A percentile compares a stretch with the other conserved stretches of the same genome.
These are phyloP conservation scores for Antechinus flavipes DNA, from an alignment of 2,113 vertebrate genomes.

Conservation along the genomic window DNA sequence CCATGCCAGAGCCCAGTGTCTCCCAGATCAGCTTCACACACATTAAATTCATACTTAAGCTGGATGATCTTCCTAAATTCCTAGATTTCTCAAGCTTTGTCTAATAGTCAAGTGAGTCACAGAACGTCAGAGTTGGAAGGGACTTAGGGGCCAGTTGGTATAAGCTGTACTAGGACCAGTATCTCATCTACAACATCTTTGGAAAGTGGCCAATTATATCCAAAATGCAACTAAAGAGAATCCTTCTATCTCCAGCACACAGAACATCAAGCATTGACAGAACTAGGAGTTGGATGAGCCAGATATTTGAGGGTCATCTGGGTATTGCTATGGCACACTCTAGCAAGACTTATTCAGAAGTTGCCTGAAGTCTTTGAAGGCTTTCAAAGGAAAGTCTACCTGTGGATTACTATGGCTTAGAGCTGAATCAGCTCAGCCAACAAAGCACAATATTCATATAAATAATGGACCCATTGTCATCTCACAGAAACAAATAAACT, in stretches of 20 bases:
- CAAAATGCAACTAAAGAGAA: slow-evolving; percentile 31
- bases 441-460: slow-evolving; percentile 47
- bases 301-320: slow-evolving; percentile 44
- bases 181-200: not conserved
- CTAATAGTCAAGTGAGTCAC: not conserved
- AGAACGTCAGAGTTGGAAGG: not conserved
- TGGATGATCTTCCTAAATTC: not conserved
- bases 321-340: slow-evolving; percentile 27
- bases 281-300: slow-evolving; percentile 35
- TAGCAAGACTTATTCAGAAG: slow-evolving; percentile 54
- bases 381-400: slow-evolving; percentile 52
- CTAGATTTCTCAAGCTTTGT: slow-evolving; percentile 12
- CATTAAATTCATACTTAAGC: slow-evolving; percentile 28
- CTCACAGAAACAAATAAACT: not conserved
- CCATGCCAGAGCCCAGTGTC: not conserved
- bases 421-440: slow-evolving; percentile 44
- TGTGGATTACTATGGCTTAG: slow-evolving; percentile 7
- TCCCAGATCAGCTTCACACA: slow-evolving; percentile 5
- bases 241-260: not conserved
- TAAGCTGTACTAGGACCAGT: not conserved
- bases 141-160: not conserved
- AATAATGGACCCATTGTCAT: not conserved
- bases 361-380: not conserved
- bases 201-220: not conserved
- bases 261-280: not conserved